phyloP scores from a whole-genome alignment of 1,140 invertebrate genomes.

The Achatina immaculata region DNA sequence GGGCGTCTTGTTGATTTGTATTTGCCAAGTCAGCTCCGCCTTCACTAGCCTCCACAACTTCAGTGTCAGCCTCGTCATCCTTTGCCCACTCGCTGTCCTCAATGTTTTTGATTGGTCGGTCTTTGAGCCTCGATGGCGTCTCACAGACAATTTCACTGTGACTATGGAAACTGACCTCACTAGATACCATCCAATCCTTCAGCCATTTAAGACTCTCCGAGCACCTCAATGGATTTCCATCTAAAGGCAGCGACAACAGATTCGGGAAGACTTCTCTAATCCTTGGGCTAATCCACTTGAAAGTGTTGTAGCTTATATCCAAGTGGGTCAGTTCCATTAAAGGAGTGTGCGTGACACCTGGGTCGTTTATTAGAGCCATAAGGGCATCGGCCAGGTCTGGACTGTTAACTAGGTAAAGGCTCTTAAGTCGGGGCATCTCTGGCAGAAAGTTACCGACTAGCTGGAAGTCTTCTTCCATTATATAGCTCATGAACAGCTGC shows the following conservation, averaged over 20 bases:
- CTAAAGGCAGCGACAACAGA: slow-evolving; percentile 71
- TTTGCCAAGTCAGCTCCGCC: not conserved
- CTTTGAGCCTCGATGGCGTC: slow-evolving; percentile 49
- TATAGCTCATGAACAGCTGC: slow-evolving; percentile 80
- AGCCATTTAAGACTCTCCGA: slow-evolving; percentile 68
- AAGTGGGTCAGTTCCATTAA: slow-evolving; percentile 64
- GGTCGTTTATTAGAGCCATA: slow-evolving; percentile 69
- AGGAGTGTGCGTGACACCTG: not conserved
- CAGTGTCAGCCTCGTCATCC: slow-evolving; percentile 12
- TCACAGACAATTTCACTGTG: slow-evolving; percentile 55
- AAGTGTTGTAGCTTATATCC: slow-evolving; percentile 78
- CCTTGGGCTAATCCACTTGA: slow-evolving; percentile 78
- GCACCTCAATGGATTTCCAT: slow-evolving; percentile 72
- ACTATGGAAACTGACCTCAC: slow-evolving; percentile 55
- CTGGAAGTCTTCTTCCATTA: slow-evolving; percentile 38
- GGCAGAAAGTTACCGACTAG: slow-evolving; percentile 70
- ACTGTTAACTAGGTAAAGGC: slow-evolving; percentile 82
- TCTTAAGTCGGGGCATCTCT: slow-evolving; percentile 74
- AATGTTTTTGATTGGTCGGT: slow-evolving; percentile 43
- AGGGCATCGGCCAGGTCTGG: slow-evolving; percentile 79
- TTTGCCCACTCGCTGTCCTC: slow-evolving; percentile 40
- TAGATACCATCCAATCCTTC: slow-evolving; percentile 66
- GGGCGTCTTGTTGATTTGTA: not conserved
- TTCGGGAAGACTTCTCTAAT: slow-evolving; percentile 80
- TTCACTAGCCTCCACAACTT: not conserved